Evolutionary conservation across 2,797 vertebrate species (phyloP), one percentile per base, ranked within the genome.

Genomic region (Poecilia wingei): DNA sequence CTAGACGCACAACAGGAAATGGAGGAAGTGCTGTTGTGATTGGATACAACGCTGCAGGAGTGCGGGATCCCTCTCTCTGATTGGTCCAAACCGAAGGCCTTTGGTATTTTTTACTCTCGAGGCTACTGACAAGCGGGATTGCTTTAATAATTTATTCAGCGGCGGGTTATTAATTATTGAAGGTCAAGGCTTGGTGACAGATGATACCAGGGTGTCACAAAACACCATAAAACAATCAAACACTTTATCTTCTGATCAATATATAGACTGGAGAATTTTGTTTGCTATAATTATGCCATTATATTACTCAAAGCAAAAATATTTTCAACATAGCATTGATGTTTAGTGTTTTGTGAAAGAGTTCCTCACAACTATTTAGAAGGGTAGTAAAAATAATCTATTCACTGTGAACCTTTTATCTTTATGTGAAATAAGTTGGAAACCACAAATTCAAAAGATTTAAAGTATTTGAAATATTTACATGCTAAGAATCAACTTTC

Each of bases 61-160:
- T 25, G 59, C 1, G 68, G 71, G 64, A 85, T 69, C 78, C 16
- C 36, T 1, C 1, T 6, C 14, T 88, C 81, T 83, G n/a, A 96
- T 95, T 96, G 95, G 96, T 82, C 68, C 41, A 86, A 6, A 70
- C 31, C 36, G 6, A 20, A 12, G 41, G 79, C 72, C 80, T 49
- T 61, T 72, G 79, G 43, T 77, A 28, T 64, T 28, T 82, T 84
- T 83, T 87, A 82, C 72, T 82, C 79, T 76, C n/a, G 81, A 64
- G 8, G 72, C 83, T 12, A 75, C 79, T 90, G 90, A 93, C 85
- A 77, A 87, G 91, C 76, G 70, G 71, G 84, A 79, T 84, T 51
- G 78, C 90, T 90, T 93, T 39, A 96, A 96, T 96, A 84, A 95
- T 96, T 95, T 47, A 96, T 92, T 87, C 82, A 86, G 80, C 14